These are phyloP conservation scores for Aromia moschata DNA, from an alignment of 2,888 invertebrate species.

Conservation along the genomic window DNA sequence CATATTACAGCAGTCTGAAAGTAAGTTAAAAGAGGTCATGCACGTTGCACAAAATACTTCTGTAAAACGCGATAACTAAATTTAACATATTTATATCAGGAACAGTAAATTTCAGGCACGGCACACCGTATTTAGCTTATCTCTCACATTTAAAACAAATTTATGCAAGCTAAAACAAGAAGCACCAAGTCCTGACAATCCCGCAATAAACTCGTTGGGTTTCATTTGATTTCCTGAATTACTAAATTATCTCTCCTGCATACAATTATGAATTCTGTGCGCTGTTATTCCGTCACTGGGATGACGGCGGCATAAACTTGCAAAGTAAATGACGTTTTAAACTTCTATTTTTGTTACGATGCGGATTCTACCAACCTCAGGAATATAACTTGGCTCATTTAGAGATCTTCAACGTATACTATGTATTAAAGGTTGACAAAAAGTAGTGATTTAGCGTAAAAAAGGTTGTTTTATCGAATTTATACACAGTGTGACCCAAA, in stretches of 20 bases:
- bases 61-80: slow-evolving; percentile 32
- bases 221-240: slow-evolving; percentile 24
- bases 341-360: no score
- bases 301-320: neutral
- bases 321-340: neutral
- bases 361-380: no score
- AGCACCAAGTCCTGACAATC: slow-evolving; percentile 32
- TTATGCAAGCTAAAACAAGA: slow-evolving; percentile 44
- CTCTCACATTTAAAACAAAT: slow-evolving; percentile 44
- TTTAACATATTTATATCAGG: slow-evolving; percentile 39
- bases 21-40: slow-evolving; percentile 4
- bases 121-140: slow-evolving; percentile 42
- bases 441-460: no score
- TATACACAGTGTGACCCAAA: no score
- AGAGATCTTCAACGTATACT: no score
- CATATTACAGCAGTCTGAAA: no score
- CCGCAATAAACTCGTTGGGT: slow-evolving; percentile 28
- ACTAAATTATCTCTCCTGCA: slow-evolving; percentile 2
- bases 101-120: slow-evolving; percentile 37
- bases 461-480: no score
- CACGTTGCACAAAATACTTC: slow-evolving; percentile 6
- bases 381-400: no score
- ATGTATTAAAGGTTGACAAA: no score
- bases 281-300: neutral
- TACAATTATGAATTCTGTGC: neutral